Evolutionary conservation across 2,797 vertebrate species (phyloP), one percentile per base, ranked within the genome.

Genomic region (Fistularia tabacaria): DNA sequence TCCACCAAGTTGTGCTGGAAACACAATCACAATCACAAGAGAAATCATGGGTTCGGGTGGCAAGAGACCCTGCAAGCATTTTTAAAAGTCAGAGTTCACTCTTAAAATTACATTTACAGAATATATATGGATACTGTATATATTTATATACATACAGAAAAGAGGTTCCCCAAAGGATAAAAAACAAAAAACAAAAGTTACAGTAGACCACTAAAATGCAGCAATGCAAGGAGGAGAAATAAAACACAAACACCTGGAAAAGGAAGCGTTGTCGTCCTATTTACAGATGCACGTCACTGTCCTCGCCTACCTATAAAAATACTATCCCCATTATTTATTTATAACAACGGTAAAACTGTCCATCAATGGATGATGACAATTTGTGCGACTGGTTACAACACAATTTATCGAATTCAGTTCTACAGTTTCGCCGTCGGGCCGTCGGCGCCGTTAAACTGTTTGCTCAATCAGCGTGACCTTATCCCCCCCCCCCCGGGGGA

Each of bases 251-350:
- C 87, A 89, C 79, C 76, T 75, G 54, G 55, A 69, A 66, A 81
- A 81, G 79, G 74, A 72, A 86, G 70, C 77, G 85, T 86, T 64
- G 62, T 76, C 81, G 85, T 85, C 83, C 76, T 95, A 96, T 98
- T 93, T 97, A 98, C 94, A 98, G 93, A 94, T 90, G 87, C 88
- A 90, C 90, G 91, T 91, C 88, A 87, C 93, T 93, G 85, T 91
- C 88, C 91, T 88, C 88, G 88, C 89, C 91, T 87, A 90, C 90
- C 92, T 98, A 99, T 93, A 98, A 98, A 98, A 99, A 98, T 98
- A 98, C 92, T 95, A 93, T 97, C 93, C 92, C 91, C 91, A 94
- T 94, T 94, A 94, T 12, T 42, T 57, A 64, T 61, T 73, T 64
- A 90, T 85, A 91, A 93, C 90, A 93, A 89, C 92, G 92, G 91